A percentile compares a stretch with the other conserved stretches of the same genome.
These are phyloP conservation scores for Scelioninae gen. 1 DNA, from an alignment of 2,888 invertebrate genomes.

Conservation along the genomic window DNA sequence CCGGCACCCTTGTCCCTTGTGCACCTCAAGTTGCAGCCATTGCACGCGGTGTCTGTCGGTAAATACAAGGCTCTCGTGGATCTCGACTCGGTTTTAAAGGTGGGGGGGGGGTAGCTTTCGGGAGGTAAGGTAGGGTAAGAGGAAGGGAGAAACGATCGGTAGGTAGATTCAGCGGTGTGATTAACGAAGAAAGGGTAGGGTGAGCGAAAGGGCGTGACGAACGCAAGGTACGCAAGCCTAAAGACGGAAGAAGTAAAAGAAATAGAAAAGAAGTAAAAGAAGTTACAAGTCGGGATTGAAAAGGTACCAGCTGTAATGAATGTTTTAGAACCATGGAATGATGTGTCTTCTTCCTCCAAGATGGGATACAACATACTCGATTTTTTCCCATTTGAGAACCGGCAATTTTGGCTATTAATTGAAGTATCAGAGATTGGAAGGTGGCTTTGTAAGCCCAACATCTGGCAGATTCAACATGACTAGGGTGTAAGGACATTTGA, in stretches of 20 bases:
- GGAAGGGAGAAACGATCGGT: slow-evolving; percentile 65
- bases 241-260: slow-evolving; percentile 52
- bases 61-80: slow-evolving; percentile 73
- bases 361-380: slow-evolving; percentile 26
- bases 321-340: no score
- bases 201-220: slow-evolving; percentile 72
- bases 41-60: slow-evolving; percentile 72
- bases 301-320: slow-evolving; percentile 34
- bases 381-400: slow-evolving; percentile 13
- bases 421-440: slow-evolving; percentile 21
- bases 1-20: slow-evolving; percentile 62
- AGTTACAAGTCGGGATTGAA: no score
- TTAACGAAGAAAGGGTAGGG: slow-evolving; percentile 73
- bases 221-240: slow-evolving; percentile 59
- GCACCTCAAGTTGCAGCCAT: slow-evolving; percentile 71
- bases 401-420: slow-evolving; percentile 21
- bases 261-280: slow-evolving; percentile 39
- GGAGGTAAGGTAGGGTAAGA: slow-evolving; percentile 35
- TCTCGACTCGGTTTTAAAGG: slow-evolving; percentile 70
- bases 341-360: slow-evolving; percentile 70
- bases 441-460: not conserved
- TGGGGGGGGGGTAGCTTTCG: slow-evolving; percentile 54
- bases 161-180: slow-evolving; percentile 77
- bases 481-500: no score
- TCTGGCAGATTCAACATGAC: not conserved